Evolutionary conservation across 2,888 invertebrate species (phyloP).

Genomic region (Luperina testacea): DNA sequence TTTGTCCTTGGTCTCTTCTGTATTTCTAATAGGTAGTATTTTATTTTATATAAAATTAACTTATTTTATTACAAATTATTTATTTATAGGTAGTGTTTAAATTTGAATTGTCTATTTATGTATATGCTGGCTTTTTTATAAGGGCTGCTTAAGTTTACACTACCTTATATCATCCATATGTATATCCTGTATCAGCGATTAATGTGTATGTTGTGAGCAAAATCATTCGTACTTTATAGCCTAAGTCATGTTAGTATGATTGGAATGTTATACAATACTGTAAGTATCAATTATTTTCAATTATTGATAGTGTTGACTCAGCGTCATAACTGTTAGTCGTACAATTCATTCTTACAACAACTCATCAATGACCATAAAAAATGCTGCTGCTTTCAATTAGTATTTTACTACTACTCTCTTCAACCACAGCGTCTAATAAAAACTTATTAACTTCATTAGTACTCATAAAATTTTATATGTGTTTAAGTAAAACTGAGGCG

Average conservation of each 20-base stretch:
- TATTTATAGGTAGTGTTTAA: too few species aligned
- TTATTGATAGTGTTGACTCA: slow-evolving; percentile 12
- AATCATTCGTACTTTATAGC: neutral
- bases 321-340: neutral
- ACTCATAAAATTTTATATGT: slow-evolving; percentile 71
- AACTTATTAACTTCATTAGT: slow-evolving; percentile 68
- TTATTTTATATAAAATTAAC: too few species aligned
- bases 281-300: slow-evolving; percentile 1
- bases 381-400: slow-evolving; percentile 15
- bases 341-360: slow-evolving; percentile 1
- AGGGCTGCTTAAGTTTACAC: neutral
- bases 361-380: slow-evolving; percentile 31
- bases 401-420: slow-evolving; percentile 28
- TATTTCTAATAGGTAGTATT: neutral
- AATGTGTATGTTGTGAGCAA: neutral
- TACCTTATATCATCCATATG: neutral
- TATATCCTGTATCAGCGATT: neutral
- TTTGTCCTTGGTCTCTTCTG: slow-evolving; percentile 20
- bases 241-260: too few species aligned
- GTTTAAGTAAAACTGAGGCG: slow-evolving; percentile 69
- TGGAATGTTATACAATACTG: neutral
- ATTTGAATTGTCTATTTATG: neutral
- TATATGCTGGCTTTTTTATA: neutral
- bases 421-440: slow-evolving; percentile 59
- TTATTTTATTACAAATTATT: too few species aligned